phyloP scores from a whole-genome alignment of 2,888 invertebrate genomes.

The Epistrophella euchroma region DNA sequence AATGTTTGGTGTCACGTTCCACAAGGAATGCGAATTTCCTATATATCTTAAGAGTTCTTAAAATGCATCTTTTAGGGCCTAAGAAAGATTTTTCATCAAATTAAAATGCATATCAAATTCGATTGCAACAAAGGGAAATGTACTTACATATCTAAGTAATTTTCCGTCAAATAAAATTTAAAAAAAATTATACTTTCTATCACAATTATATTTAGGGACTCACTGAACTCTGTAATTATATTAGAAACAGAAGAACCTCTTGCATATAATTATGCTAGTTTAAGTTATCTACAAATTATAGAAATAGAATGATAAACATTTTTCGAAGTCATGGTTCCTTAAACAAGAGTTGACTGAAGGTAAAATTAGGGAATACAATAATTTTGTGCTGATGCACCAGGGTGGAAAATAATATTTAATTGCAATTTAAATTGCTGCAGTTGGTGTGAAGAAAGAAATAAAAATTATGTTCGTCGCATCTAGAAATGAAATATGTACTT shows the following conservation, averaged over 20 bases:
- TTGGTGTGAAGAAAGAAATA: not conserved
- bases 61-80: not conserved
- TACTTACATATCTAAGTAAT: no score
- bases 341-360: not conserved
- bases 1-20: constrained; percentile 48
- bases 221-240: constrained; percentile 43
- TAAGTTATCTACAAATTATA: not conserved
- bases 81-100: not conserved
- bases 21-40: constrained; percentile 13
- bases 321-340: constrained; percentile 37
- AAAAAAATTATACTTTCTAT: constrained; percentile 12
- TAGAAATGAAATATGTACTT: not conserved
- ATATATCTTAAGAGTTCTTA: not conserved
- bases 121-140: not conserved
- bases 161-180: constrained; percentile 49
- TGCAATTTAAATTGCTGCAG: not conserved
- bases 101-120: not conserved
- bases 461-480: not conserved
- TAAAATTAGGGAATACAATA: not conserved
- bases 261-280: constrained; percentile 24
- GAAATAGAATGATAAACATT: not conserved
- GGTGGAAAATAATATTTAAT: not conserved
- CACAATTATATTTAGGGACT: not conserved
- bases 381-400: not conserved
- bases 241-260: constrained; percentile 4